Base-by-base conservation (phyloP, 2,888 invertebrate genomes). In the Eledona agricola region DNA sequence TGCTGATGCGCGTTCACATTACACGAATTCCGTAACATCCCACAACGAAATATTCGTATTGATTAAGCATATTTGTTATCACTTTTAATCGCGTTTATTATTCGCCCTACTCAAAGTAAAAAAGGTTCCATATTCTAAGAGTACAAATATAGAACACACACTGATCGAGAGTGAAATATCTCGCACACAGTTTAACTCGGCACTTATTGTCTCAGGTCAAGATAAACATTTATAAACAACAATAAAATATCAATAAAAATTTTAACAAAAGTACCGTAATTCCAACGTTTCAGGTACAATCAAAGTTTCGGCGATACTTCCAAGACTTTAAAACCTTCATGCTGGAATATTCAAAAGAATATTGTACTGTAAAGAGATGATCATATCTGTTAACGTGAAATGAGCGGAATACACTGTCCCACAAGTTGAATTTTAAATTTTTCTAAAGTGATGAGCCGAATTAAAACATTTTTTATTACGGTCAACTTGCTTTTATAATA, bases 21-120 rank as follows among this genome's bases (percentile, higher is more conserved):
- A 45, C 45, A 45, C 45, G 26, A 45, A 34, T 45, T 45, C 34
- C 32, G 34, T 45, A 45, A 45, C 13, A 34, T 11, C 10, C 17
- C 16, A 6, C 15, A 45, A 45, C 5, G 34, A 45, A 45, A 34
- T 19, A 38, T 31, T 31, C 42, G 42, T 31, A 29, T 31, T 31
- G 12, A 31, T 22, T 29, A 42, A 40, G 42, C 42, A 42, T 42
- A 42, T 42, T 26, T 29, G 9, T 25, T 40, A 42, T 42, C 42
- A 42, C 42, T 42, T 42, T 42, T 13, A 31, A 29, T 29, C 40
- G 40, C 26, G 31, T 28, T 20, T 42, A 42, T 42, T 42, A 28
- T 31, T 12, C 29, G 42, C 19, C 31, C 42, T 42, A 42, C 42
- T 42, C 28, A 40, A 25, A 29, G 42, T 42, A 42, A 42, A 42